Evolutionary conservation across 2,113 vertebrate species (phyloP), one percentile per base, ranked within the genome.

Genomic region (Progne subis): DNA sequence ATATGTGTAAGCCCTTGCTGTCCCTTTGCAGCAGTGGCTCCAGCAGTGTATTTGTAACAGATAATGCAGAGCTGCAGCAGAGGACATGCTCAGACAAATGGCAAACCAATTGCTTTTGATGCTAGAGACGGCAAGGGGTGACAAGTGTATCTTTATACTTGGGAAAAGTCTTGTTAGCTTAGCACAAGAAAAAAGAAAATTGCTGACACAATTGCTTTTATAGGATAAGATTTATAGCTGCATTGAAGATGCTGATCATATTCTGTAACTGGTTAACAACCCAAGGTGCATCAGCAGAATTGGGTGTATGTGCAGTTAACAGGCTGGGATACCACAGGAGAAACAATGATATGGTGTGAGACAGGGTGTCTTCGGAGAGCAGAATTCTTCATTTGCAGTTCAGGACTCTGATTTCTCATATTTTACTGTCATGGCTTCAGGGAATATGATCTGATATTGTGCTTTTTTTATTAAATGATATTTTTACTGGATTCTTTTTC

Each of bases 211-310:
- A 49, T 67, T 90, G 63, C 47, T 90, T 92, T 83, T 71, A 55
- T n/a, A 68, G 49, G 46, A n/a, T 91, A 92, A 95, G 91, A 96
- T 97, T 95, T 94, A 90, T 97, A 81, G 90, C 70, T 80, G 64
- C 56, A 49, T 75, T 92, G 89, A 93, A 92, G 94, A 95, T 94
- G 84, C 84, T 94, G 95, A 84, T 96, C 46, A 31, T 79, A 75
- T 94, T 95, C 82, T 92, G 0, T 76, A 88, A 77, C 86, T 95
- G 87, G 79, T 82, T 95, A 94, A 92, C 53, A 60, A 55, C 68
- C 68, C 49, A 83, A 92, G 95, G 86, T 90, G 81, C 57, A 89
- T 94, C 78, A 57, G 64, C 78, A 92, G 74, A 85, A 82, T 82
- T 55, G 47, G 60, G 60, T 61, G 28, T 53, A 70, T 52, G 47